These are phyloP conservation scores for Agrypnus murinus DNA, from an alignment of 2,888 invertebrate genomes.

Conservation along the genomic window DNA sequence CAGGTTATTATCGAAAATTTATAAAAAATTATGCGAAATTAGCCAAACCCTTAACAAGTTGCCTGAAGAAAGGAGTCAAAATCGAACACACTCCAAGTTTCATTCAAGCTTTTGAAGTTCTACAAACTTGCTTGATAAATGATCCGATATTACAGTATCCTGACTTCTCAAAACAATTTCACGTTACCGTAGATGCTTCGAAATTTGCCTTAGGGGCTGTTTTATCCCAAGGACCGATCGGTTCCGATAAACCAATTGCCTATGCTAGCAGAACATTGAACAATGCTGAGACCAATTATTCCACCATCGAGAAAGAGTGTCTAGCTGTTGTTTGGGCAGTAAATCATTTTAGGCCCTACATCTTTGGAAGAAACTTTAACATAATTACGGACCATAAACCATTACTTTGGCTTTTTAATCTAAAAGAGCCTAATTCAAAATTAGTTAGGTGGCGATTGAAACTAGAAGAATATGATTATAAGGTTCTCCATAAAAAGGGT, in stretches of 20 bases:
- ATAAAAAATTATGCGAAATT: no score
- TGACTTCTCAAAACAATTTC: neutral
- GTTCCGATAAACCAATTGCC: neutral
- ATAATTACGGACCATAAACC: neutral
- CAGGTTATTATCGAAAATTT: no score
- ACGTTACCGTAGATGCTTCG: neutral
- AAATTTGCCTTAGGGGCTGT: neutral
- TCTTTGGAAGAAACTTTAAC: neutral
- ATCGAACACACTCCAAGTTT: no score
- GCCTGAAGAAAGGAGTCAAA: no score
- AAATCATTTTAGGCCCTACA: neutral
- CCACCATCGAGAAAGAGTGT: neutral
- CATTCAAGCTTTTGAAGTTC: no score
- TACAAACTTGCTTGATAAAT: neutral
- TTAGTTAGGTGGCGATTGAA: neutral
- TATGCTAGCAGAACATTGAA: neutral
- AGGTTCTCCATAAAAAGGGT: neutral
- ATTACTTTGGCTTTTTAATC: neutral
- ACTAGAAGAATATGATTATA: constrained; percentile 2
- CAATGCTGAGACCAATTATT: neutral
- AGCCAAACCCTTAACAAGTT: no score
- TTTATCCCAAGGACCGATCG: neutral
- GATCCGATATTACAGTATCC: neutral
- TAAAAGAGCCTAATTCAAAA: neutral
- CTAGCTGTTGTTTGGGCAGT: neutral